A percentile compares a stretch with the other conserved stretches of the same genome.
Conservation (phyloP, 2,113 vertebrate genomes). For the Phylloscopus whistleri region DNA sequence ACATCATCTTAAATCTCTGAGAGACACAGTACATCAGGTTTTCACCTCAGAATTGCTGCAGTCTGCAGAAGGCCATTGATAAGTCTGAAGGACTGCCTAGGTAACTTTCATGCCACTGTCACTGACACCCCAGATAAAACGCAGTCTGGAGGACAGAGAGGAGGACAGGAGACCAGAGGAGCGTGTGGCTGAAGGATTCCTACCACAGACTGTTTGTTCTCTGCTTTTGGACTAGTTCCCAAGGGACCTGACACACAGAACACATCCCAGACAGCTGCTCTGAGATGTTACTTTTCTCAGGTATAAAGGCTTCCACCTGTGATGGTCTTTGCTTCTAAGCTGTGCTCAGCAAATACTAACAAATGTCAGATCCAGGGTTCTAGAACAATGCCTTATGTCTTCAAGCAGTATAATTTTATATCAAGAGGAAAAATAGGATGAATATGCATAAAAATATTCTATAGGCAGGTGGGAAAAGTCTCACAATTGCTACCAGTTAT, state of each 20-base stretch:
- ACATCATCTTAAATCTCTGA: not conserved
- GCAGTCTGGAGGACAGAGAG: not conserved
- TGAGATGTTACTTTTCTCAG: not conserved
- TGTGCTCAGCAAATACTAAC: not conserved
- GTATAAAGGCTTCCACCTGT: not conserved
- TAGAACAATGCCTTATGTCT: not conserved
- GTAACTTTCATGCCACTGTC: not conserved
- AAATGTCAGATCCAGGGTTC: not conserved
- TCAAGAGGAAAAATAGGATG: not conserved
- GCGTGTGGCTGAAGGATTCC: accelerated
- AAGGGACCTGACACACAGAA: not conserved
- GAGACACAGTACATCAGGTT: not conserved
- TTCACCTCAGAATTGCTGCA: not conserved
- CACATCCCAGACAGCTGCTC: not conserved
- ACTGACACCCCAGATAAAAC: not conserved
- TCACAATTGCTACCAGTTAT: not conserved
- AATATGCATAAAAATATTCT: not conserved
- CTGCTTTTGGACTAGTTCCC: not conserved
- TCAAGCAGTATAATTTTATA: not conserved
- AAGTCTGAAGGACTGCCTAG: not conserved
- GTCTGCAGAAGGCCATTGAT: not conserved
- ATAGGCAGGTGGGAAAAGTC: not conserved
- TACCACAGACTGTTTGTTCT: not conserved
- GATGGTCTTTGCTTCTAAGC: not conserved
- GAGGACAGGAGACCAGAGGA: not conserved